These are phyloP conservation scores for Myotis daubentonii DNA, from an alignment of 2,797 vertebrate genomes.

Conservation along the genomic window DNA sequence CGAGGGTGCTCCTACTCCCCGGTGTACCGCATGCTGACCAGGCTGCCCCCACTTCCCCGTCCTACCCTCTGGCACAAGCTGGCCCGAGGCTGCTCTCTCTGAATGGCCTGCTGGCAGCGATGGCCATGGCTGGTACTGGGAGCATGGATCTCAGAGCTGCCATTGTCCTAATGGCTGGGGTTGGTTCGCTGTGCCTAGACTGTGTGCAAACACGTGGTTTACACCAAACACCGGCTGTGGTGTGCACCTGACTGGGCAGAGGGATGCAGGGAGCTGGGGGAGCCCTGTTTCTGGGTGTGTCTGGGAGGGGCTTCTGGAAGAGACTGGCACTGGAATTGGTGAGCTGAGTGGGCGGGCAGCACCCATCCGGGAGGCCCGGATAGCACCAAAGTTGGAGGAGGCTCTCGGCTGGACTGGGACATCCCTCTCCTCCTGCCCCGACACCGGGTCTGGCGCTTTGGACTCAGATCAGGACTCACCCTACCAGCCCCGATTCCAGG, in stretches of 20 bases:
- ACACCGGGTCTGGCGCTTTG: background rate
- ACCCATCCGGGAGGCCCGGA: fast-evolving
- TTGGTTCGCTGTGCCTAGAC: no score
- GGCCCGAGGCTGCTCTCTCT: background rate
- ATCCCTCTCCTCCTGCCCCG: no score
- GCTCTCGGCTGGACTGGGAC: no score
- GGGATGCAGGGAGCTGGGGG: background rate
- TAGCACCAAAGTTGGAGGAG: background rate
- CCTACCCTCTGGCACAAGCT: background rate
- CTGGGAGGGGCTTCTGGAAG: background rate
- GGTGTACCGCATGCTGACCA: background rate
- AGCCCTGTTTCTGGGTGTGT: background rate
- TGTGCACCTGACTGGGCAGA: background rate
- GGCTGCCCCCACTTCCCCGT: fast-evolving
- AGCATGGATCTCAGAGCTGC: background rate
- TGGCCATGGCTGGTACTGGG: background rate
- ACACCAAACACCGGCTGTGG: background rate
- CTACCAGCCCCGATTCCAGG: background rate
- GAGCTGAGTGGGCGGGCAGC: background rate
- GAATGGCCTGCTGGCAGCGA: no score
- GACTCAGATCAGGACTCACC: background rate
- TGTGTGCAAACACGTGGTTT: fast-evolving
- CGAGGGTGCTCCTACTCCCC: background rate
- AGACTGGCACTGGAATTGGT: background rate
- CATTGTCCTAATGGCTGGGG: fast-evolving